Conservation (phyloP, 2,797 vertebrate genomes). For the Sebastes nivosus region DNA sequence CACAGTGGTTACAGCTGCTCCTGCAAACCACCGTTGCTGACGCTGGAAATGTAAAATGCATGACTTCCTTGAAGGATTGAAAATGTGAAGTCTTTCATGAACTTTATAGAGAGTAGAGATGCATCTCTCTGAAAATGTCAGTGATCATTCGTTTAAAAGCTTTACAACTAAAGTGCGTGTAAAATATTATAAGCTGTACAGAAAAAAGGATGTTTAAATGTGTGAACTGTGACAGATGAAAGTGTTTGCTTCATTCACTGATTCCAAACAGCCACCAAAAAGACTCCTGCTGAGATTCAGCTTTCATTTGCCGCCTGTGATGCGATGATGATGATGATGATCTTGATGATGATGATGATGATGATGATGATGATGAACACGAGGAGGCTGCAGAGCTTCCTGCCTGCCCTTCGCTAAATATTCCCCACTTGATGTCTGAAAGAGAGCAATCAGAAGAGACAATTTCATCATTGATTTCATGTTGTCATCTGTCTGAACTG, state of each 20-base stretch:
- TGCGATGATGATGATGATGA: not conserved
- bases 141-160: not conserved
- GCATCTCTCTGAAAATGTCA: not conserved
- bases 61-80: constrained; percentile 6
- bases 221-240: not conserved
- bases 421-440: not conserved
- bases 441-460: constrained; percentile 9
- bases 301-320: constrained; percentile 30
- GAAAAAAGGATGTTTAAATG: not conserved
- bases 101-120: not conserved
- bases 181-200: not conserved
- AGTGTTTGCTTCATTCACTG: constrained; percentile 13
- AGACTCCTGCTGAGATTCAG: constrained; percentile 4
- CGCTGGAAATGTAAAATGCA: constrained; percentile 40
- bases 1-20: not conserved
- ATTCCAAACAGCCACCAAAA: constrained; percentile 10
- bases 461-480: not conserved
- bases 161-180: not conserved
- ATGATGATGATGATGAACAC: not conserved
- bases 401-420: constrained; percentile 6
- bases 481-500: not conserved
- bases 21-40: constrained; percentile 8
- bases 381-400: constrained; percentile 22
- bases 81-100: not conserved
- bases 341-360: not conserved